phyloP scores from a whole-genome alignment of 1,140 invertebrate species.

The Papilio xuthus region DNA sequence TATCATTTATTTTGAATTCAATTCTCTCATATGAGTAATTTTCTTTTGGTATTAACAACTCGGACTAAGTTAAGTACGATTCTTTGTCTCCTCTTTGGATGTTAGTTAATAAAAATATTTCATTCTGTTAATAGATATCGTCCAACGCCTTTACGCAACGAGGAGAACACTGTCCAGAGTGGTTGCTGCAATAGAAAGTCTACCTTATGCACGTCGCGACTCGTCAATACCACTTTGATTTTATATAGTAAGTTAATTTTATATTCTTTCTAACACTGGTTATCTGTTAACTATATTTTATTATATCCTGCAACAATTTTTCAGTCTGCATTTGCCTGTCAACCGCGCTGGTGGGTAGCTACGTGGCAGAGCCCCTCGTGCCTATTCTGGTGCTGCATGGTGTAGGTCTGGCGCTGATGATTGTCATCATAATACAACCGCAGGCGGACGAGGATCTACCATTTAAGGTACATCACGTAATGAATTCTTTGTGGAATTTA shows the following conservation, averaged over 20 bases:
- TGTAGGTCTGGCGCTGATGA: conserved; percentile 46
- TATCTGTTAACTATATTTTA: background rate
- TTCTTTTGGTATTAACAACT: no score
- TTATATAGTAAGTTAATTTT: conserved; percentile 54
- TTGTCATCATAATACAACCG: conserved; percentile 59
- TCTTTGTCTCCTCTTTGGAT: no score
- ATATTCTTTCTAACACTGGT: background rate
- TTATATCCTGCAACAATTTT: no score
- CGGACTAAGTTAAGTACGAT: no score
- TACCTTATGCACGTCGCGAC: conserved; percentile 39
- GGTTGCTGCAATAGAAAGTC: conserved; percentile 43
- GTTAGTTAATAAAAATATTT: background rate
- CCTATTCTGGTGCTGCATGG: conserved; percentile 47
- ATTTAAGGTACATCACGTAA: conserved; percentile 55
- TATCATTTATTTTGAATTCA: no score
- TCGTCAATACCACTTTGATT: conserved; percentile 46
- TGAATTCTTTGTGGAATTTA: background rate
- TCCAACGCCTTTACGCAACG: background rate
- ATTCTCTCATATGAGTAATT: no score
- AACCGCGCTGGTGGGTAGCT: conserved; percentile 46
- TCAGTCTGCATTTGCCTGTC: conserved; percentile 54
- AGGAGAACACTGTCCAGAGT: background rate
- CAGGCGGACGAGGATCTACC: conserved; percentile 54
- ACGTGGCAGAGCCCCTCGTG: conserved; percentile 45
- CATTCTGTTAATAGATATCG: conserved; percentile 26